Base-by-base conservation (phyloP, 2,888 invertebrate species). In the Ophraella communa region DNA sequence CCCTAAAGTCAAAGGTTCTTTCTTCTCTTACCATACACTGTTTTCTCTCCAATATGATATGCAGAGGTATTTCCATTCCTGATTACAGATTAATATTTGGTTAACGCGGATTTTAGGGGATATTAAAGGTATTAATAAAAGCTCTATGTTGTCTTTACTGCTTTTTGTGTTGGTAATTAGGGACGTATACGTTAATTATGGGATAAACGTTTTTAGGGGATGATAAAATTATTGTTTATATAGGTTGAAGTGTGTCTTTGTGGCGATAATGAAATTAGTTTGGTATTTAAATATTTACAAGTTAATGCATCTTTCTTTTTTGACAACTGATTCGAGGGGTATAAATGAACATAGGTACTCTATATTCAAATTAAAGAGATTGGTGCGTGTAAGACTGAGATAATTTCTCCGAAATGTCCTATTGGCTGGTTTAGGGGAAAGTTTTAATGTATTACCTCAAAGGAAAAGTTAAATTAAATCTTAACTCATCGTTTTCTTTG, bases 1-100 rank as follows among this genome's bases (percentile, higher is more conserved):
- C n/a, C 70, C 67, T 30, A 51, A 54, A 57, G 49, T 71, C 71
- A 69, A 74, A 74, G 69, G 69, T 69, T 67, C 69, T 72, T 67
- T 59, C 61, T 44, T 67, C 64, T 59, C 24, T 27, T 51, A 51
- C 49, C 45, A 67, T 70, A 66, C 51, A 51, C 64, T 65, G 64
- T 64, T 61, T 53, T 62, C 64, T 60, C 17, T 18, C 55, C 55
- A 17, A 53, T 53, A 58, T 47, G 58, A 56, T 68, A 54, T 61
- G 60, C 60, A 49, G 49, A 47, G 64, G 61, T 57, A 64, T 64
- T 67, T 45, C 54, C 45, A 35, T 59, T 49, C 62, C n/a, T 67
- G 64, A 65, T 64, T 67, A 54, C 55, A 49, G 62, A 64, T 67
- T 64, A 67, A 59, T 64, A 59, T 64, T 67, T 62, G 67, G 62